Percentiles rank a stretch among this genome's conserved stretches.
phyloP scores from a whole-genome alignment of 1,140 invertebrate species.

The Wiebesia pumilae region DNA sequence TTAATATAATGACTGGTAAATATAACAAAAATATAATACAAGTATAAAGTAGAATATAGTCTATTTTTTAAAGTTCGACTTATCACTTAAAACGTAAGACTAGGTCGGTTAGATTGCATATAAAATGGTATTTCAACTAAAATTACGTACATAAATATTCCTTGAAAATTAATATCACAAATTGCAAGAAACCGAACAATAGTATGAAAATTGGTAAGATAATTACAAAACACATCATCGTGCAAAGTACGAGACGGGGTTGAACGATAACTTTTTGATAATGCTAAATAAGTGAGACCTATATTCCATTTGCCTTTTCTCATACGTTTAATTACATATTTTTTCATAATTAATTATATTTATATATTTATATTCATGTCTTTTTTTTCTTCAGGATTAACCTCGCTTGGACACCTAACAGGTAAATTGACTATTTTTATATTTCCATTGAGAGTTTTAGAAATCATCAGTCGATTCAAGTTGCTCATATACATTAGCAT shows the following conservation, averaged over 20 bases:
- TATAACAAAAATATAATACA: constrained; percentile 37
- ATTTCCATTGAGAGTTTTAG: constrained; percentile 72
- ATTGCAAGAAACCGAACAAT: constrained; percentile 66
- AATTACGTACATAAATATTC: constrained; percentile 37
- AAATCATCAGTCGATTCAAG: constrained; percentile 69
- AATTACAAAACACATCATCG: constrained; percentile 67
- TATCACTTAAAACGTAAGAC: constrained; percentile 21
- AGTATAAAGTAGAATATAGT: constrained; percentile 15
- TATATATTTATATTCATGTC: constrained; percentile 52
- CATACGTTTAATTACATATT: constrained; percentile 58
- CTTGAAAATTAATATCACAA: constrained; percentile 70
- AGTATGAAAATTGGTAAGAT: constrained; percentile 66
- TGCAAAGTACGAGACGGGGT: constrained; percentile 52
- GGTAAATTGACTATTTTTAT: constrained; percentile 74
- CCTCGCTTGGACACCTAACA: constrained; percentile 66
- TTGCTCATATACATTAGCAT: constrained; percentile 35
- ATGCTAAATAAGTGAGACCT: background rate
- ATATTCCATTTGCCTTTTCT: constrained; percentile 29
- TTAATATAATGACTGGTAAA: constrained; percentile 12
- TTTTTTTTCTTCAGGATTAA: constrained; percentile 59
- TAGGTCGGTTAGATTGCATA: constrained; percentile 40
- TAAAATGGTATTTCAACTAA: constrained; percentile 31
- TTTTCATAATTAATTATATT: constrained; percentile 62
- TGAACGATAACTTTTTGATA: constrained; percentile 21
- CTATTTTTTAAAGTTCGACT: constrained; percentile 44